Evolutionary conservation across 2,113 vertebrate species (phyloP).

Genomic region (Opisthocomus hoazin): DNA sequence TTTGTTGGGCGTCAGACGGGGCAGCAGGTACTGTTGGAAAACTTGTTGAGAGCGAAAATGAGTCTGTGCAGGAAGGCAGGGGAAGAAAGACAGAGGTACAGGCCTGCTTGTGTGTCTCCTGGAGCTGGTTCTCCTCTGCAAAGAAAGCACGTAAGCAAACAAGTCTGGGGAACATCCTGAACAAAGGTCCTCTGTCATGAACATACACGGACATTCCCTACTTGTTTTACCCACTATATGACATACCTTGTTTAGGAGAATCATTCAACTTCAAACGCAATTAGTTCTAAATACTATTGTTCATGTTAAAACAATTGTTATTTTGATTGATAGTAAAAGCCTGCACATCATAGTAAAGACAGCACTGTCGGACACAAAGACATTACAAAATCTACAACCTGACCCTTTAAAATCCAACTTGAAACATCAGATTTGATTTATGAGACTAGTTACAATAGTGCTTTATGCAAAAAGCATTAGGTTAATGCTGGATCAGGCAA

Average conservation of each 20-base stretch:
- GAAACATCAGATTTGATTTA: conserved; percentile 71
- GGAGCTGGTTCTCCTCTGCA: neutral
- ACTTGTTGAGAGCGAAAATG: neutral
- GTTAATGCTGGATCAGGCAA: conserved; percentile 67
- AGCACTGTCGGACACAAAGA: conserved; percentile 57
- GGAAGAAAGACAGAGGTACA: neutral
- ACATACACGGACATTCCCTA: neutral
- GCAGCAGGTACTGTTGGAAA: neutral
- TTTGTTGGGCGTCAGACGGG: neutral
- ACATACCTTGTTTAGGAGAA: neutral
- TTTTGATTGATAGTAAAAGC: conserved; percentile 70
- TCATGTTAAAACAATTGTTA: conserved; percentile 68
- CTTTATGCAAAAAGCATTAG: conserved; percentile 77
- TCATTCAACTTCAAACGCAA: conserved; percentile 26
- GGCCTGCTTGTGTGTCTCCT: neutral
- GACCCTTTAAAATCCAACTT: conserved; percentile 67
- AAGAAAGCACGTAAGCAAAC: neutral
- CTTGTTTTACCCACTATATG: neutral
- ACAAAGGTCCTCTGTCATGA: neutral
- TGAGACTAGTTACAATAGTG: conserved; percentile 61
- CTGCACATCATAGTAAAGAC: conserved; percentile 56
- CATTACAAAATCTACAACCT: conserved; percentile 72
- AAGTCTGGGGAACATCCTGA: neutral
- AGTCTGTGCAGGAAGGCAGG: neutral
- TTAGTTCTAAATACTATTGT: conserved; percentile 53